Evolutionary conservation across 2,113 vertebrate species (phyloP), one percentile per base, ranked within the genome.

Genomic region (Anolis sagrei): DNA sequence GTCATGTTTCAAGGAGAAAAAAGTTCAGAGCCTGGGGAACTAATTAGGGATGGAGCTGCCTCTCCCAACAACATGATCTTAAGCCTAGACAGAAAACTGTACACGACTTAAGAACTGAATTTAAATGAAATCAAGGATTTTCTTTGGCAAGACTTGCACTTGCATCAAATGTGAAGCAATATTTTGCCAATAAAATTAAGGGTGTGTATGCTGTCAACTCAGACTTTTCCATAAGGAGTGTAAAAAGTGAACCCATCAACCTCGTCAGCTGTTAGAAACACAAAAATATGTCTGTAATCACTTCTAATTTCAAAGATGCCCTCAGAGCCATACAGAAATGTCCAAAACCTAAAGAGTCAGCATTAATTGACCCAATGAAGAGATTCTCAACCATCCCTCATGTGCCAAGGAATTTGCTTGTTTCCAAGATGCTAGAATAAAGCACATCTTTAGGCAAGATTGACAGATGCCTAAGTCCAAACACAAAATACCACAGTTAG

Each of bases 21-120:
- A 92, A 92, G 76, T 49, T 89, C 85, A 92, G 79, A 80, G 8
- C 10, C 89, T 89, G 54, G 90, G 86, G 90, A 95, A 91, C 89
- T 95, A 93, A 95, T 92, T 89, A 91, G 77, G 54, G 78, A 91
- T 87, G 51, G 70, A 94, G 86, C 86, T 91, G 89, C 83, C 88
- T 93, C 82, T 93, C 89, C 85, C 87, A 86, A 94, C 80, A 83
- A 88, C 86, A 92, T 88, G 89, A 91, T 82, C 92, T 94, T 88
- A 91, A 89, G 86, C 87, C 76, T 84, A 77, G 69, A 51, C 90
- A 92, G 85, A 89, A 91, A 90, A 89, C 86, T 90, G 11, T 5
- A 87, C 84, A 90, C 72, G 82, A 90, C 85, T 86, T 82, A 62
- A 95, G 91, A 86, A 76, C 48, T 82, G 79, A 85, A 81, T 73